phyloP scores from a whole-genome alignment of 2,113 vertebrate species.

The Bettongia penicillata region DNA sequence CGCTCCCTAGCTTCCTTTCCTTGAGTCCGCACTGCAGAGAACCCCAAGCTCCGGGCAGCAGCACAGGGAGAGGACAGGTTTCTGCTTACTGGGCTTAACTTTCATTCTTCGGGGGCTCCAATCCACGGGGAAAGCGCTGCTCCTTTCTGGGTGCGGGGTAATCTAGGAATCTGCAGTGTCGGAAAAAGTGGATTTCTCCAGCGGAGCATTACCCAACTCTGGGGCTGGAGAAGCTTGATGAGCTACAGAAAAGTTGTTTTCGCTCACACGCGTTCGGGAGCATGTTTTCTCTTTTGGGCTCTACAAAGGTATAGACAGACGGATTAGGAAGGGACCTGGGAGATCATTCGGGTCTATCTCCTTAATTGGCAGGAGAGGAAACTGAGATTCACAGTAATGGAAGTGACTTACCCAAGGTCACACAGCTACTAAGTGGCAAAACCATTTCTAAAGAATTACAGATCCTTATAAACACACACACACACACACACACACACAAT shows the following conservation, averaged over 20 bases:
- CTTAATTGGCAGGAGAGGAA: background rate
- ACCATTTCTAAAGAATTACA: background rate
- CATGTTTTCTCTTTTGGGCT: background rate
- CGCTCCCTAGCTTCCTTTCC: background rate
- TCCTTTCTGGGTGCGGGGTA: background rate
- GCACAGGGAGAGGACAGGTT: background rate
- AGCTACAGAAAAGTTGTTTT: background rate
- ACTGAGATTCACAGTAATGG: background rate
- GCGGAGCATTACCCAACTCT: background rate
- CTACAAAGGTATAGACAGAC: background rate
- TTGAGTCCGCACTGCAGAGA: background rate
- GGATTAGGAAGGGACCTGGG: background rate
- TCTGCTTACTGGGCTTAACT: background rate
- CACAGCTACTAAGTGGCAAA: background rate
- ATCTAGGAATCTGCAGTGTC: background rate
- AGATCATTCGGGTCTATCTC: background rate
- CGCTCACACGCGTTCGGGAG: background rate
- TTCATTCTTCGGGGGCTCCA: background rate
- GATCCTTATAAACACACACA: background rate
- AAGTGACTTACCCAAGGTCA: background rate
- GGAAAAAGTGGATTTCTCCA: background rate
- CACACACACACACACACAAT: background rate
- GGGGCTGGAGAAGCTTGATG: background rate
- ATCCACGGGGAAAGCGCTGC: background rate
- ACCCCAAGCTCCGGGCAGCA: background rate